Evolutionary conservation across 2,888 invertebrate genomes (phyloP).

Genomic region (Autographa gamma): DNA sequence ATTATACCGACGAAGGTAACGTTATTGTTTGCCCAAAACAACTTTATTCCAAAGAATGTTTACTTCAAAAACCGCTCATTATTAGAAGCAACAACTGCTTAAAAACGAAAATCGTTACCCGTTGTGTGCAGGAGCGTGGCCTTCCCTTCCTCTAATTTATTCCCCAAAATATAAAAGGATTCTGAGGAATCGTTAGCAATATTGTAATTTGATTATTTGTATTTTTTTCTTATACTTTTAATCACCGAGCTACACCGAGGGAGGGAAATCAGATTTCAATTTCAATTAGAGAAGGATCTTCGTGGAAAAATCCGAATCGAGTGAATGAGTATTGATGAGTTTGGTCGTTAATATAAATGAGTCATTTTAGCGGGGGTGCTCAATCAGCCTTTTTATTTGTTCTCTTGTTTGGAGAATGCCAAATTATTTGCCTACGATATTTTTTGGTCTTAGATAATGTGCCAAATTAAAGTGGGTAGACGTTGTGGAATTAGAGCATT

Average conservation of each 20-base stretch:
- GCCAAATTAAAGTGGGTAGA: constrained; percentile 37
- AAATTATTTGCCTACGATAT: constrained; percentile 56
- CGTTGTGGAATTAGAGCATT: constrained; percentile 28
- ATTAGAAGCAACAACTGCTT: constrained; percentile 62
- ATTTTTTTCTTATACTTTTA: constrained; percentile 89
- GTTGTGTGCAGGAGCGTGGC: constrained; percentile 77
- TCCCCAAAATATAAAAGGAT: constrained; percentile 88
- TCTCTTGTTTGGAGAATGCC: constrained; percentile 61
- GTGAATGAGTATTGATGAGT: constrained; percentile 87
- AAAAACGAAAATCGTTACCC: constrained; percentile 80
- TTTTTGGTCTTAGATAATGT: constrained; percentile 33
- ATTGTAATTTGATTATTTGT: constrained; percentile 90
- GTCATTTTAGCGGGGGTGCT: constrained; percentile 75
- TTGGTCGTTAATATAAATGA: constrained; percentile 85
- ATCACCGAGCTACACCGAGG: constrained; percentile 80
- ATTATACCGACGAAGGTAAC: neutral
- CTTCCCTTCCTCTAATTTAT: constrained; percentile 86
- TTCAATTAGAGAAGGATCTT: constrained; percentile 87
- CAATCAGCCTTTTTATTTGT: constrained; percentile 75
- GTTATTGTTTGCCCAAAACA: constrained; percentile 20
- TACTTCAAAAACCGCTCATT: constrained; percentile 56
- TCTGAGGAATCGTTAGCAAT: constrained; percentile 88
- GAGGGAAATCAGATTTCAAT: constrained; percentile 88
- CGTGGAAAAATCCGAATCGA: constrained; percentile 80
- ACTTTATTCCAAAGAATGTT: constrained; percentile 30